These are phyloP conservation scores for Paratrypauchen microcephalus DNA, from an alignment of 2,797 vertebrate genomes.

Conservation along the genomic window DNA sequence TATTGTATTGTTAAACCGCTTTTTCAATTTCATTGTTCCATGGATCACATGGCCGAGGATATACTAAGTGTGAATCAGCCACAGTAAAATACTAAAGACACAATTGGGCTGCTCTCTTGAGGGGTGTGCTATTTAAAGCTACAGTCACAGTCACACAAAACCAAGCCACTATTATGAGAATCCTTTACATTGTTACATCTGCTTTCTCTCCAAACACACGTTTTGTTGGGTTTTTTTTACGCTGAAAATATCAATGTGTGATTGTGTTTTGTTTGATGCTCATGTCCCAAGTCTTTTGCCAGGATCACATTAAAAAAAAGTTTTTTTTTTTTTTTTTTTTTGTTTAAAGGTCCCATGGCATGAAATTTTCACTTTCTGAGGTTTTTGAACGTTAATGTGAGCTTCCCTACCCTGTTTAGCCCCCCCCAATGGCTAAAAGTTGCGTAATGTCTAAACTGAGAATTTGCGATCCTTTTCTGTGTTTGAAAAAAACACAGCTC, in stretches of 20 bases:
- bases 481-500: too few species aligned
- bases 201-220: background rate
- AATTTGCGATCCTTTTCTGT: too few species aligned
- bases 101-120: conserved; percentile 34
- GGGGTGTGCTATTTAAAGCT: conserved; percentile 66
- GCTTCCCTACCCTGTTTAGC: too few species aligned
- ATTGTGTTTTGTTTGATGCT: background rate
- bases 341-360: too few species aligned
- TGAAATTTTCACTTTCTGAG: too few species aligned
- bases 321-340: too few species aligned
- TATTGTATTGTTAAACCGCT: conserved; percentile 17
- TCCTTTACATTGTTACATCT: conserved; percentile 38
- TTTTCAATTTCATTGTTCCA: conserved; percentile 25
- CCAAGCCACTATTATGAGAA: conserved; percentile 48
- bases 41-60: conserved; percentile 23
- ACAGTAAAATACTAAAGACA: conserved; percentile 16
- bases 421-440: too few species aligned
- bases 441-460: too few species aligned
- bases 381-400: too few species aligned
- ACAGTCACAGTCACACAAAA: conserved; percentile 37
- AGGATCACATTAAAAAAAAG: background rate
- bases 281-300: background rate
- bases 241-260: conserved; percentile 30
- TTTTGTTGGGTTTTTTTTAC: background rate
- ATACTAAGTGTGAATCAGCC: conserved; percentile 16